Evolutionary conservation across 2,888 invertebrate species (phyloP), one percentile per base, ranked within the genome.

Genomic region (Chrysolina americana): DNA sequence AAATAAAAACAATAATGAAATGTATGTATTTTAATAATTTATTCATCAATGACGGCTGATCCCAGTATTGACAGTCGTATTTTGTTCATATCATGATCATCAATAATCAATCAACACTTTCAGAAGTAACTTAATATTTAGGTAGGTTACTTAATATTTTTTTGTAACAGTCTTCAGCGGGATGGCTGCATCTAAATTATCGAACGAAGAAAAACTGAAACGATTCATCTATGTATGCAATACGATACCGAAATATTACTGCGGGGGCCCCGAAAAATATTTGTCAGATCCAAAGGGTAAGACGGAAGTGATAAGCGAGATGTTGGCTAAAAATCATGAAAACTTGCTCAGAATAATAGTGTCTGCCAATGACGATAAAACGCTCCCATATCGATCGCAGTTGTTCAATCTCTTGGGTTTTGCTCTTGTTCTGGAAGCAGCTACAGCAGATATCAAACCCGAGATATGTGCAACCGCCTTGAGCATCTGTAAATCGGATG

Each of bases 401-500:
- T 19, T 87, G 19, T 83, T 84, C 65, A 83, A 82, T 72, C 72
- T 82, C n/a, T 70, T 86, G 41, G 84, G 85, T 13, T 68, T 76
- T 69, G 81, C 76, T 50, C 50, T 78, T 15, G 62, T 62, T 23
- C 50, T 50, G 28, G 48, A 74, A 48, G 66, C 78, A 13, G 62
- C 78, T 9, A 71, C 71, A 1, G 64, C 75, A 2, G 77, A 81
- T 53, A 65, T 76, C 10, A 83, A 82, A 75, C 66, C 68, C 21
- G 65, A 79, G 71, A 75, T 84, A 44, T 76, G 80, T 21, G 68
- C 73, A 3, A 69, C 74, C 17, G 81, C 80, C 17, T 72, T 82
- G n/a, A 89, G 90, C 82, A 87, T 94, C 47, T 92, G 92, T 82
- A 89, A 89, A 76, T 90, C 90, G 65, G 91, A 94, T 10, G 91